Evolutionary conservation across 2,797 vertebrate genomes (phyloP), one percentile per base, ranked within the genome.

Genomic region (Clarias laeviceps): DNA sequence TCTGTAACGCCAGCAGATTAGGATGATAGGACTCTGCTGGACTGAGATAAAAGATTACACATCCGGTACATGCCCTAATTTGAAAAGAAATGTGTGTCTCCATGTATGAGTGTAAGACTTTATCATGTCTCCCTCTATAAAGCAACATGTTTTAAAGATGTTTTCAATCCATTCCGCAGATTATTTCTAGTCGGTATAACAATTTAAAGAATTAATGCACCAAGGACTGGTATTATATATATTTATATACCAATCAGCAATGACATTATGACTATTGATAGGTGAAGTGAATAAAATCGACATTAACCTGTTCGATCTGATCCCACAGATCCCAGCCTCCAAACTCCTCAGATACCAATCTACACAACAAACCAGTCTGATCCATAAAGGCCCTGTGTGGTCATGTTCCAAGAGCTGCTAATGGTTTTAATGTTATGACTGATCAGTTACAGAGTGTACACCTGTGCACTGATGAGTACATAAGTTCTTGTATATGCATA

Each of bases 31-130:
- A 88, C 72, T 74, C 84, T 88, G 89, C 59, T 86, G 40, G 37
- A 77, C 56, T 80, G 84, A 88, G 88, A 89, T 88, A 87, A 87
- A 82, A 84, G 84, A 88, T 88, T 88, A 87, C 84, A 86, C 65
- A 76, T 54, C 27, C 85, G 81, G 68, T 74, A 86, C 81, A 87
- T 84, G 79, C 57, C 77, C 66, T 86, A 56, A 84, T 74, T 80
- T 86, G 84, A 83, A 86, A 57, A 62, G 24, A n/a, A 5, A 37
- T 69, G 22, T 73, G n/a, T 83, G 17, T 73, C 40, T 83, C 14
- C 79, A 78, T 34, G 59, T 32, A 56, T 45, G 15, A 73, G 45
- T 80, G 20, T 85, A 59, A 70, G 37, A 70, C 22, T 12, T 5
- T 34, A 57, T 61, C n/a, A 50, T 14, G 22, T 78, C 57, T 80